Evolutionary conservation across 2,888 invertebrate species (phyloP), one percentile per base, ranked within the genome.

Genomic region (Tiliacea aurago): DNA sequence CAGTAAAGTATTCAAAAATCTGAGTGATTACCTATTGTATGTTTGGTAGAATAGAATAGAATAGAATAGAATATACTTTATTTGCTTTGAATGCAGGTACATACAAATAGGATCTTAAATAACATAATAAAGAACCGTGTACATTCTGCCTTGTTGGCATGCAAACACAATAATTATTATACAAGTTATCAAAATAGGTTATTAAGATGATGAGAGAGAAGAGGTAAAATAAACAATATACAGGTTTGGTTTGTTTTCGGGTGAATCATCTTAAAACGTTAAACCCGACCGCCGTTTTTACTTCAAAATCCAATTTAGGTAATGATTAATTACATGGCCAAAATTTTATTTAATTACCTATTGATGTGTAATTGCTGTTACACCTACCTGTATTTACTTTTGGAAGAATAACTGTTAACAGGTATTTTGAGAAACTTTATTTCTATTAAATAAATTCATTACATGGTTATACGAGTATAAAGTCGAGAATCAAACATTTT

Each of bases 341-440:
- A 72, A 82, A 63, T 78, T 37, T 58, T 15, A 37, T 69, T 78
- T 20, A 73, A 63, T 70, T 69, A n/a, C n/a, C n/a, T n/a, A 56
- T 64, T 61, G 11, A 66, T 33, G 45, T 23, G 61, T 81, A 59
- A 78, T 78, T 68, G 67, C 15, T 63, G 5, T 70, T 33, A 80
- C 80, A 64, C 78, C 83, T 80, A 78, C 83, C 33, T 53, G 59
- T 70, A 55, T 68, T 56, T 59, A 28, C 11, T 58, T 73, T 78
- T 68, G 70, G 74, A 58, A 74, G 45, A 58, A 68, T 78, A 41
- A 74, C 59, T 59, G 64, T 69, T 55, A 61, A 37, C 45, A 63
- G 9, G 28, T 53, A 11, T 64, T 68, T 53, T n/a, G 1, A 68
- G 45, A 70, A 43, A 58, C 15, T 45, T 63, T 7, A 58, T 68